Conservation (phyloP, 2,888 invertebrate species). For the Ophonus ardosiacus region DNA sequence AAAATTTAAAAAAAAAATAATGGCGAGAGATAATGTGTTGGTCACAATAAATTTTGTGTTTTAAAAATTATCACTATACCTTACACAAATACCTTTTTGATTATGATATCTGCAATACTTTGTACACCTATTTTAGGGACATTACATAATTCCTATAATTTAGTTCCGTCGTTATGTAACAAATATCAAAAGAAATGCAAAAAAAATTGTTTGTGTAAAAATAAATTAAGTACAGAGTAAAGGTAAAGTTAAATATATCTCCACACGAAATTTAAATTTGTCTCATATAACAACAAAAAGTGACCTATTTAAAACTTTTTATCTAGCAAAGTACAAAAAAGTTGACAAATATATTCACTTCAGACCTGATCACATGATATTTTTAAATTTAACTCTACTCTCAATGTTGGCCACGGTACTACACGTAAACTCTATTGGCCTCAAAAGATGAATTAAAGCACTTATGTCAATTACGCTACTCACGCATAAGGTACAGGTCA, state of each 20-base stretch:
- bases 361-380: not conserved
- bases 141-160: not conserved
- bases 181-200: not conserved
- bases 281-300: not conserved
- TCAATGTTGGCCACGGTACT: not conserved
- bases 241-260: conserved; percentile 19
- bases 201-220: not conserved
- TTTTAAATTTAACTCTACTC: not conserved
- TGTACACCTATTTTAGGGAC: too few species aligned
- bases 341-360: not conserved
- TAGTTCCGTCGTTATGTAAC: not conserved
- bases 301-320: conserved; percentile 20
- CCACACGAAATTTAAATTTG: not conserved
- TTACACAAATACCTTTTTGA: too few species aligned
- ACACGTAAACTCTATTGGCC: conserved; percentile 19
- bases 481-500: conserved; percentile 41
- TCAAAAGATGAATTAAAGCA: conserved; percentile 50
- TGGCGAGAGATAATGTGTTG: too few species aligned
- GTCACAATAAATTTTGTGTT: too few species aligned
- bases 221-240: conserved; percentile 1
- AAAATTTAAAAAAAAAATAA: too few species aligned
- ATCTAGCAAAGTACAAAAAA: not conserved
- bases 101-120: too few species aligned
- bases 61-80: too few species aligned
- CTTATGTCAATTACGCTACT: conserved; percentile 27